Evolutionary conservation across 2,113 vertebrate genomes (phyloP), one percentile per base, ranked within the genome.

Genomic region (Triplophysa rosa): DNA sequence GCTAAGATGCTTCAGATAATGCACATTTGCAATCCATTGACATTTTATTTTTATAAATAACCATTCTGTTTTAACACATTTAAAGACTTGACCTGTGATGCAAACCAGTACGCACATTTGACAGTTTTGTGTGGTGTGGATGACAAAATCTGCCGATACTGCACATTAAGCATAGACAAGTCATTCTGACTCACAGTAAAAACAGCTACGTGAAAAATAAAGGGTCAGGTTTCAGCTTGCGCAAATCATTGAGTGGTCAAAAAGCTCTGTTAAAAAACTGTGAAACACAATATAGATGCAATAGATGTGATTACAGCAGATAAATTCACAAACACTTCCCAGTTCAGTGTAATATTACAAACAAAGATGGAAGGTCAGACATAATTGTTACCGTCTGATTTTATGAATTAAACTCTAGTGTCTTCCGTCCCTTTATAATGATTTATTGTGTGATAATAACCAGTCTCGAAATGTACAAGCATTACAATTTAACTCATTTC

Each of bases 1-100:
- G 47, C 72, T 24, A 64, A 73, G 64, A 65, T 66, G 49, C 69
- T 73, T 74, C 21, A 65, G 42, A 65, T 78, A 82, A 85, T 59
- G 68, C 56, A 87, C 47, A 85, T 59, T 45, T 80, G 71, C 69
- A 29, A 66, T 56, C 69, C 29, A 42, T 73, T 58, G 26, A 73
- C 62, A 68, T 19, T n/a, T 56, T 21, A 67, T 12, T 79, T 79
- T 75, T 86, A 89, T 89, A 89, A 86, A 88, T 84, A 86, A 58
- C 29, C 54, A 47, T 45, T 65, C 4, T 16, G 79, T 40, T 82
- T 82, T 69, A 74, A 81, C 82, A 40, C 12, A 4, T 10, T 29
- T 19, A 56, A 82, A 74, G 79, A 47, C 59, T 86, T 87, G 85
- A 87, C 54, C 84, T 80, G 52, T 40, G 37, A 40, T 56, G 58